These are phyloP conservation scores for Aricia agestis DNA, from an alignment of 1,140 invertebrate genomes.

Conservation along the genomic window DNA sequence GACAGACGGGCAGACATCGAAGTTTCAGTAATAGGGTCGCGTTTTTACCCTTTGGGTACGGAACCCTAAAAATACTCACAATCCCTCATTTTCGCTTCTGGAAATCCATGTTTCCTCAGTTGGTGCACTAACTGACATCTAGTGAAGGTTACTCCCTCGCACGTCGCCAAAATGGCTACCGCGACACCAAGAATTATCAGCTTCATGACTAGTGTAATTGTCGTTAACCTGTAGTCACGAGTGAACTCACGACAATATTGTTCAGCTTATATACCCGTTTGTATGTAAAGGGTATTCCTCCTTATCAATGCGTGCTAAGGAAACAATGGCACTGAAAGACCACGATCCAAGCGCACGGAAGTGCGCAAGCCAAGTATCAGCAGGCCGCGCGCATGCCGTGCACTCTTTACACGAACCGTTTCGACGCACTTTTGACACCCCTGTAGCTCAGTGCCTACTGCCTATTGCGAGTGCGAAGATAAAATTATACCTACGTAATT, in stretches of 20 bases:
- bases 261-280: neutral
- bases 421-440: no score
- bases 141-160: conserved; percentile 24
- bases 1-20: no score
- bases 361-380: no score
- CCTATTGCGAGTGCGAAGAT: no score
- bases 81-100: conserved; percentile 41
- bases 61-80: conserved; percentile 46
- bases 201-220: conserved; percentile 18
- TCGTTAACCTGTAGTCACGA: neutral
- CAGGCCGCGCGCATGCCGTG: no score
- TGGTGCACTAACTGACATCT: conserved; percentile 40
- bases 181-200: conserved; percentile 9
- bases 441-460: no score
- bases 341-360: no score
- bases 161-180: neutral
- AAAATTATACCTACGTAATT: no score
- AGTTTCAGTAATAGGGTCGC: no score
- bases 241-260: neutral
- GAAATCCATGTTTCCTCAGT: conserved; percentile 45
- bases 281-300: neutral
- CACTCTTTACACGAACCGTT: no score
- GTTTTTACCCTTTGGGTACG: no score
- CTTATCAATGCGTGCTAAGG: conserved; percentile 2
- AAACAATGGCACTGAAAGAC: neutral